Conservation (phyloP, 2,113 vertebrate species). For the Plotosus lineatus region DNA sequence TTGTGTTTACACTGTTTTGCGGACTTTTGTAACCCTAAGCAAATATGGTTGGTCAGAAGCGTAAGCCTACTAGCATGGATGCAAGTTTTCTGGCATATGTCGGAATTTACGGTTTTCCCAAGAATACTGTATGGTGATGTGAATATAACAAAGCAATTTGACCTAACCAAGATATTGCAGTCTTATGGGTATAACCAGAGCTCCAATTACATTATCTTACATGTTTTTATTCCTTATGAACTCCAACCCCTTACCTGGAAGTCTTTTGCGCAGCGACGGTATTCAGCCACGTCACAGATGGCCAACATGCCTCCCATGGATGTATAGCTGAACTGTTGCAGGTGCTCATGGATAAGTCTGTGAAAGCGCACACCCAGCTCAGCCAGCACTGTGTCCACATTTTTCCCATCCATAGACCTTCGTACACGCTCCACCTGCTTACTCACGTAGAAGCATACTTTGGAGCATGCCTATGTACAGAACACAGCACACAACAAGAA, state of each 20-base stretch:
- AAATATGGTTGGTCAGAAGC: too few species aligned
- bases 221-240: not conserved
- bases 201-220: not conserved
- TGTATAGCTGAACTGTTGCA: slow-evolving; percentile 97
- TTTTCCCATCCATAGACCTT: slow-evolving; percentile 98
- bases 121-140: not conserved
- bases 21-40: too few species aligned
- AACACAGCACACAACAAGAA: too few species aligned
- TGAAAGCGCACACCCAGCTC: slow-evolving; percentile 97
- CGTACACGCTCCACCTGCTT: slow-evolving; percentile 95
- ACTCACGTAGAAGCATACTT: slow-evolving; percentile 91
- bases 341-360: slow-evolving; percentile 93
- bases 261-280: slow-evolving; percentile 95
- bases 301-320: slow-evolving; percentile 99
- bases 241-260: slow-evolving; percentile 74
- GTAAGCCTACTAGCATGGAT: too few species aligned
- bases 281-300: slow-evolving; percentile 98
- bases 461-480: slow-evolving; percentile 85
- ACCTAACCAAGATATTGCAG: not conserved
- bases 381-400: slow-evolving; percentile 94
- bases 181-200: not conserved
- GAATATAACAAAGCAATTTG: not conserved
- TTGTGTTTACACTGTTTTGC: too few species aligned
- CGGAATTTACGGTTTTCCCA: too few species aligned
- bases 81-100: too few species aligned